Evolutionary conservation across 1,140 invertebrate species (phyloP), one percentile per base, ranked within the genome.

Genomic region (Euura lappo): DNA sequence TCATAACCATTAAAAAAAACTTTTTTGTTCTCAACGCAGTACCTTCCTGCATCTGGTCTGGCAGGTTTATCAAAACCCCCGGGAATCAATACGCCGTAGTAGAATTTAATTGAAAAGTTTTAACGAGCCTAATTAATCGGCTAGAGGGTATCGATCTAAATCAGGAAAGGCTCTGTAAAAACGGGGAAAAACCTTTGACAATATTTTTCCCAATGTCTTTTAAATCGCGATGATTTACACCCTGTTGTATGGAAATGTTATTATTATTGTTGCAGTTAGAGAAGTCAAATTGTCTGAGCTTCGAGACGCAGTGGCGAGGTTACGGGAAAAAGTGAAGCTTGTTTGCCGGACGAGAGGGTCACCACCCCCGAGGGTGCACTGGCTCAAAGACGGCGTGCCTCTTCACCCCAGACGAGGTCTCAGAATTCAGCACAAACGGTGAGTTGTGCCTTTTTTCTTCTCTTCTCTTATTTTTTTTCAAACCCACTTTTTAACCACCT

Each of bases 351-450:
- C 91, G 74, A 89, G 89, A 79, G 93, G 92, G 3, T 89, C 91
- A 64, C 93, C 93, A 69, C 91, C 91, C 75, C 93, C 93, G 44
- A 89, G 89, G 81, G 91, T 94, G 75, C 89, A 90, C 76, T 94
- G 93, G 93, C 93, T 91, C 86, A 93, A 93, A 82, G 91, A 94
- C 86, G 92, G 91, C 79, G 88, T 89, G 81, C 91, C 91, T 72
- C 86, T 91, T 78, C 85, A 88, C 72, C 88, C 85, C 65, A 83
- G 84, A 72, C 85, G 81, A 79, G 85, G 90, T 76, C 88, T 90
- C 76, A 88, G 87, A 80, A 85, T 90, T 75, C 86, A 87, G 69
- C 85, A 87, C 80, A 87, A 87, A 83, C 82, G 86, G 86, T 87
- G 79, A 86, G 84, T 77, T 60, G 65, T 51, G 73, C 44, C 51